Evolutionary conservation across 2,888 invertebrate species (phyloP).

Genomic region (Trachelus stipa): DNA sequence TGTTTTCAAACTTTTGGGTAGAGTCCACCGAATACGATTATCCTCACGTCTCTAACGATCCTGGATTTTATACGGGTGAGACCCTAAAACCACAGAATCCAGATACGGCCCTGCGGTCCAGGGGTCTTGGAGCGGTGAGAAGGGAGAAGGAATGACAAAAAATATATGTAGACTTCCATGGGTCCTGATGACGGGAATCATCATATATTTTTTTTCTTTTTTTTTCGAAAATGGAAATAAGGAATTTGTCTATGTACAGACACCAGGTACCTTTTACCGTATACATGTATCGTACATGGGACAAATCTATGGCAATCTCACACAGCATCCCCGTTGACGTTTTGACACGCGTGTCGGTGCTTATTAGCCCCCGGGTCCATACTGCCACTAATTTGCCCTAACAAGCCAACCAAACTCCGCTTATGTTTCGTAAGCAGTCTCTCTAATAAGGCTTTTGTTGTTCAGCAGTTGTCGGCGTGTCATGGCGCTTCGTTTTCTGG

Average conservation of each 20-base stretch:
- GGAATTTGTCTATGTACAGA: background rate
- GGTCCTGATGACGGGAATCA: conserved; percentile 6
- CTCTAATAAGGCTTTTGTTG: conserved; percentile 44
- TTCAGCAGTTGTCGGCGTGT: conserved; percentile 8
- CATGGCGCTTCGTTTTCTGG: background rate
- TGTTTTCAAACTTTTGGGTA: too few species aligned
- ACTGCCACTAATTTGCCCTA: conserved; percentile 50
- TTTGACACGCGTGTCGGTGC: conserved; percentile 47
- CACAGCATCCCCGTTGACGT: conserved; percentile 42
- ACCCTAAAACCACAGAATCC: too few species aligned
- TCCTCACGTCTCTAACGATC: too few species aligned
- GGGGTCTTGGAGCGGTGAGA: too few species aligned
- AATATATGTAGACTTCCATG: too few species aligned
- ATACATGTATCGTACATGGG: background rate
- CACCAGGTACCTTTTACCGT: background rate
- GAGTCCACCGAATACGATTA: too few species aligned
- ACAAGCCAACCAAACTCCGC: conserved; percentile 41
- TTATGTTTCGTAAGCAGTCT: conserved; percentile 40
- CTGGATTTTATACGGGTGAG: too few species aligned
- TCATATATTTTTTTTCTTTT: background rate
- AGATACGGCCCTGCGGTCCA: too few species aligned
- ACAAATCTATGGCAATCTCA: conserved; percentile 14
- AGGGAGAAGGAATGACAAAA: too few species aligned
- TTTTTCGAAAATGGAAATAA: background rate
- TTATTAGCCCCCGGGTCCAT: conserved; percentile 50